Conservation (phyloP, 2,797 vertebrate genomes). For the Hoplostethus mediterraneus region DNA sequence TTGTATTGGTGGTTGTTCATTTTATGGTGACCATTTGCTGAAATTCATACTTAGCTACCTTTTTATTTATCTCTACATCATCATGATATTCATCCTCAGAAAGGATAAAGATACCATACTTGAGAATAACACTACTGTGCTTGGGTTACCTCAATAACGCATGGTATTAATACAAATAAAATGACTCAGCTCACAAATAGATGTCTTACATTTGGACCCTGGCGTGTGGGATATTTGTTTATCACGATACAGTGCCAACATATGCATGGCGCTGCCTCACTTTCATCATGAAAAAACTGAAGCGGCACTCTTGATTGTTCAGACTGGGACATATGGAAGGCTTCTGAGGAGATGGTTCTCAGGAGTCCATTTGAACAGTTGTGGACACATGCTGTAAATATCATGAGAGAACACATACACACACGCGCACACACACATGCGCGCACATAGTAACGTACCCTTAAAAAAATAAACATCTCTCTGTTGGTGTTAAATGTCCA, state of each 20-base stretch:
- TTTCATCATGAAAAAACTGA: constrained; percentile 63
- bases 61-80: no score
- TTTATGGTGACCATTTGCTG: background rate
- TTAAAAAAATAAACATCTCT: constrained; percentile 25
- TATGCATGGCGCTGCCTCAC: constrained; percentile 62
- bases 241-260: constrained; percentile 43
- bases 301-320: constrained; percentile 56
- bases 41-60: background rate
- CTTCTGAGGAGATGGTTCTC: constrained; percentile 49
- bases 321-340: constrained; percentile 60
- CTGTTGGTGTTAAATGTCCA: constrained; percentile 38
- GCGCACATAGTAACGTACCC: constrained; percentile 26
- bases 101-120: background rate
- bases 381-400: constrained; percentile 56
- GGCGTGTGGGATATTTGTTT: constrained; percentile 56
- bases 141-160: background rate
- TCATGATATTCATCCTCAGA: no score
- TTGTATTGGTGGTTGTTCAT: background rate
- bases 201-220: constrained; percentile 26
- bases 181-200: constrained; percentile 1
- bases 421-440: background rate
- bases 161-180: background rate
- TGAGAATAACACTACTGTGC: background rate
- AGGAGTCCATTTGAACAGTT: constrained; percentile 35
- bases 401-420: constrained; percentile 18